Evolutionary conservation across 1,140 invertebrate species (phyloP).

Genomic region (Brachionus rubens): DNA sequence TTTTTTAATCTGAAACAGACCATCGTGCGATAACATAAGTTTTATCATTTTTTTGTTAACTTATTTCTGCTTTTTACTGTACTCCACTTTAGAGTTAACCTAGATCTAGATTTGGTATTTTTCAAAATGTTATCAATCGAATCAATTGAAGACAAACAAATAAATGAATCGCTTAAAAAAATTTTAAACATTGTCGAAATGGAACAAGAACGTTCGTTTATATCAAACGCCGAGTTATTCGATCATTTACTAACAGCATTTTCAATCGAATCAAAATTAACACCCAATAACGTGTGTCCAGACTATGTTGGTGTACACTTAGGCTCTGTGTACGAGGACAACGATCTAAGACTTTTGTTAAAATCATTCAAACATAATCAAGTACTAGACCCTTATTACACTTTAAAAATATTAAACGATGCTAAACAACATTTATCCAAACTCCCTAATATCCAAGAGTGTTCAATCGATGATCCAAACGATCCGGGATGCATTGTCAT

Average conservation of each 20-base stretch:
- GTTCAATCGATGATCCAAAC: background rate
- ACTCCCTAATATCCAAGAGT: background rate
- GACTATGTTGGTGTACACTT: background rate
- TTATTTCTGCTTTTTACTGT: background rate
- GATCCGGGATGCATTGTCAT: background rate
- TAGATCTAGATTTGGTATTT: background rate
- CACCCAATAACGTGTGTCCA: background rate
- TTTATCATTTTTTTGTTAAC: too few relatives aligned
- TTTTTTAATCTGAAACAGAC: too few relatives aligned
- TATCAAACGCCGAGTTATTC: background rate
- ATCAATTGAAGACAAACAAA: background rate
- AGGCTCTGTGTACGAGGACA: background rate
- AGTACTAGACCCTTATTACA: background rate
- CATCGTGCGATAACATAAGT: too few relatives aligned
- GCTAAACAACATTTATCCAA: background rate
- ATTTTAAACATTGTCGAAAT: slow-evolving; percentile 2
- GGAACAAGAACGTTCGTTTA: background rate
- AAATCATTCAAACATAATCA: slow-evolving; percentile 28
- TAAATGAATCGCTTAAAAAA: background rate
- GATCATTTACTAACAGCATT: slow-evolving; percentile 1
- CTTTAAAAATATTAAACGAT: slow-evolving; percentile 15
- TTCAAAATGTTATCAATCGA: slow-evolving; percentile 3
- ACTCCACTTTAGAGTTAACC: background rate
- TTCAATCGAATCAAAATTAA: background rate
- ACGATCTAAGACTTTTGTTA: background rate